Conservation (phyloP, 2,888 invertebrate species). For the Sceliomorpha sp. region DNA sequence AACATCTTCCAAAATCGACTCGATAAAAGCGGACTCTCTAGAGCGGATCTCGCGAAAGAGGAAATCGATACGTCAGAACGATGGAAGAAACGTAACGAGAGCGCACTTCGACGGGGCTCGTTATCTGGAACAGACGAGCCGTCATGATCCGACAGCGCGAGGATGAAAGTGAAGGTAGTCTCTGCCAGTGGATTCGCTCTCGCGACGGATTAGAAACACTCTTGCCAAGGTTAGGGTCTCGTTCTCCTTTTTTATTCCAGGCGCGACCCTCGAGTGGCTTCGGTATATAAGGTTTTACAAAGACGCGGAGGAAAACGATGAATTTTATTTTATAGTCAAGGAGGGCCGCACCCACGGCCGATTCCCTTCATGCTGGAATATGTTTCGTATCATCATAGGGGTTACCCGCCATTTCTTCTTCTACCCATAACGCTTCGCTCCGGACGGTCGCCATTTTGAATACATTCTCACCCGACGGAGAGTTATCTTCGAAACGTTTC, state of each 20-base stretch:
- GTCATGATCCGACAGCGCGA: constrained; percentile 54
- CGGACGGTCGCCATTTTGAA: constrained; percentile 78
- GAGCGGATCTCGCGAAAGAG: constrained; percentile 58
- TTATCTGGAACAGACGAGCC: constrained; percentile 65
- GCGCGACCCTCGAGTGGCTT: constrained; percentile 41
- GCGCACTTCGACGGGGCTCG: constrained; percentile 56
- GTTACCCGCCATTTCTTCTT: constrained; percentile 72
- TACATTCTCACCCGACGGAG: constrained; percentile 78
- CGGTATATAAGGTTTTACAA: constrained; percentile 48
- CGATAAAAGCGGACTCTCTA: constrained; percentile 54
- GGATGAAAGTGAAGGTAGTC: constrained; percentile 49
- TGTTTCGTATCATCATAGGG: constrained; percentile 80
- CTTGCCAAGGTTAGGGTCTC: constrained; percentile 32
- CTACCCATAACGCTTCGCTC: constrained; percentile 69
- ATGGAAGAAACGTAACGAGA: constrained; percentile 55
- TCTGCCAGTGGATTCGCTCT: constrained; percentile 37
- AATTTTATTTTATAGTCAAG: constrained; percentile 79
- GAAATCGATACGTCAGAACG: constrained; percentile 62
- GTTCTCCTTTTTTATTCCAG: constrained; percentile 9
- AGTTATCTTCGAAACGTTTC: constrained; percentile 80
- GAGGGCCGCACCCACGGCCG: constrained; percentile 62
- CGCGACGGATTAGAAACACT: constrained; percentile 54
- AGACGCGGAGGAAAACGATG: constrained; percentile 69
- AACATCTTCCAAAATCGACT: constrained; percentile 46
- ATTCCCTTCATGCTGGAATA: constrained; percentile 76